Conservation (phyloP, 2,888 invertebrate species). For the Pardosa pseudoannulata region DNA sequence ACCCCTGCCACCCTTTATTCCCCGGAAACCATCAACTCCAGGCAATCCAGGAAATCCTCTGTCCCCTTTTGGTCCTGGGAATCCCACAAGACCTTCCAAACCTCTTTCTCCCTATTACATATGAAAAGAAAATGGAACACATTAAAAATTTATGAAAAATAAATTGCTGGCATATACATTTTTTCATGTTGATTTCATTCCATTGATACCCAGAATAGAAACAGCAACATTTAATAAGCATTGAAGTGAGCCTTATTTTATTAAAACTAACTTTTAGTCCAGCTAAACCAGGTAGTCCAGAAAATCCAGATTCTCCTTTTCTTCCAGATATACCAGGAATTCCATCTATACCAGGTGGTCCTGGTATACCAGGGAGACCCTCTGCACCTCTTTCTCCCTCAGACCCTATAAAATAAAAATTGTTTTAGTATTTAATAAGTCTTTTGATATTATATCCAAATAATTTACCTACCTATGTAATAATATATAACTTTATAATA, state of each 20-base stretch:
- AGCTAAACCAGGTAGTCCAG: constrained; percentile 50
- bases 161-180: too few relatives aligned
- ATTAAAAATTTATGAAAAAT: too few relatives aligned
- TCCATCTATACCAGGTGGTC: constrained; percentile 63
- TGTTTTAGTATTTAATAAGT: too few relatives aligned
- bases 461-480: too few relatives aligned
- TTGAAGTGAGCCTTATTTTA: too few relatives aligned
- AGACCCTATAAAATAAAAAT: constrained; percentile 55
- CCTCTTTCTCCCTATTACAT: constrained; percentile 53
- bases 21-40: constrained; percentile 64
- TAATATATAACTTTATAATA: too few relatives aligned
- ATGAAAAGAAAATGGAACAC: background rate
- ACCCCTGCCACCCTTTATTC: constrained; percentile 79
- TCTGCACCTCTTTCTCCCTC: constrained; percentile 69
- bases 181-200: too few relatives aligned
- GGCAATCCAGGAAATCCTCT: constrained; percentile 54
- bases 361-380: constrained; percentile 62
- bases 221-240: too few relatives aligned
- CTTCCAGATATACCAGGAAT: constrained; percentile 69
- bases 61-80: constrained; percentile 67
- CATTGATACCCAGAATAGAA: too few relatives aligned
- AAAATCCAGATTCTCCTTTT: constrained; percentile 64
- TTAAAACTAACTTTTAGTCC: constrained; percentile 60
- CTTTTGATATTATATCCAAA: too few relatives aligned
- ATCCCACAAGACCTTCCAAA: constrained; percentile 55